A percentile compares a stretch with the other conserved stretches of the same genome.
phyloP scores from a whole-genome alignment of 2,797 vertebrate species.

The Cirrhinus molitorella region DNA sequence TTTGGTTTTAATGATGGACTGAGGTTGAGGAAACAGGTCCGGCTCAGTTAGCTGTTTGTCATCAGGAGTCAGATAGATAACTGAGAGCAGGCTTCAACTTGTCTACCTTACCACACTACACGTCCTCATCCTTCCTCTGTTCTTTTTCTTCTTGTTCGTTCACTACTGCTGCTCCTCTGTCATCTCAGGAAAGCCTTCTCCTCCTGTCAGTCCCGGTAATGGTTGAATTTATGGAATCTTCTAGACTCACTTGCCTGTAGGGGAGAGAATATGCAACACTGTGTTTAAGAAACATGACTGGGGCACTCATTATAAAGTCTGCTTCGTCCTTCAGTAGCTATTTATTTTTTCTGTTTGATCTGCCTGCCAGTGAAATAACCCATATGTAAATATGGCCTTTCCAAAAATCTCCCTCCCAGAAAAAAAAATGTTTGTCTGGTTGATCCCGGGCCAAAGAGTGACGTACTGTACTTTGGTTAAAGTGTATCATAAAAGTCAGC shows the following conservation, averaged over 20 bases:
- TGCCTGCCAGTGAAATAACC: slow-evolving; percentile 25
- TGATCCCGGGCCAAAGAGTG: slow-evolving; percentile 45
- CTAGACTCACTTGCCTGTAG: slow-evolving; percentile 4
- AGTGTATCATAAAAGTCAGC: slow-evolving; percentile 35
- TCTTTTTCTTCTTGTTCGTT: not conserved
- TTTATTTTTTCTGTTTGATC: slow-evolving; percentile 26
- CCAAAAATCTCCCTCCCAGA: slow-evolving; percentile 13
- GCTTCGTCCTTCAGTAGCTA: slow-evolving; percentile 14
- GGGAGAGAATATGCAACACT: slow-evolving; percentile 19
- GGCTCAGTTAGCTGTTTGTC: slow-evolving; percentile 55
- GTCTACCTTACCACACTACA: slow-evolving; percentile 39
- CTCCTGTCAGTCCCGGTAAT: not conserved
- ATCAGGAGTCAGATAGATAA: slow-evolving; percentile 37
- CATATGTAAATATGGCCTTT: slow-evolving; percentile 31
- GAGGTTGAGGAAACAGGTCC: slow-evolving; percentile 76
- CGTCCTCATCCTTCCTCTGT: slow-evolving; percentile 14
- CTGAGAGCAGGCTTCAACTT: slow-evolving; percentile 49
- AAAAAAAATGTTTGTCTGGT: slow-evolving; percentile 31
- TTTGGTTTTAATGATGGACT: slow-evolving; percentile 60
- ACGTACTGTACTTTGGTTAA: slow-evolving; percentile 26
- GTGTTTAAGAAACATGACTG: slow-evolving; percentile 37
- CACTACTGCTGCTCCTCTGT: slow-evolving; percentile 8
- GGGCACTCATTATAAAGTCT: slow-evolving; percentile 12
- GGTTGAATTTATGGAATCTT: slow-evolving; percentile 23
- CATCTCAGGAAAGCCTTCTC: not conserved